Evolutionary conservation across 2,797 vertebrate genomes (phyloP), one percentile per base, ranked within the genome.

Genomic region (Myotis vivesi): DNA sequence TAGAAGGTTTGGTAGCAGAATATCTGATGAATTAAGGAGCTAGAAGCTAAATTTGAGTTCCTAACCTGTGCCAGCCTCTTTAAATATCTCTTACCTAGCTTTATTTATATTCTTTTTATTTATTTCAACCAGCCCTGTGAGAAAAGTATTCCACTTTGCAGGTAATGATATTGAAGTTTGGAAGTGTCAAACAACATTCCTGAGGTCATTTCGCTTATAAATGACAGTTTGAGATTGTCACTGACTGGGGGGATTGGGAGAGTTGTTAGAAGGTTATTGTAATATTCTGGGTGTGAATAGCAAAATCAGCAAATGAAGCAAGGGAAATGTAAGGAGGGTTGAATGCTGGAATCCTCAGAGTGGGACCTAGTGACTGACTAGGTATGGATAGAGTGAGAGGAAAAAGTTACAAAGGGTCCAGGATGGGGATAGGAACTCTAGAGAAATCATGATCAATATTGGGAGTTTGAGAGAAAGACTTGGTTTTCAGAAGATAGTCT

Each of bases 131-230:
- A 44, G n/a, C 30, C 49, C 16, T 86, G 12, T 82, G 55, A 75
- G 64, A 79, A 51, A 91, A 92, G 44, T 69, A 41, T 88, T 81
- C 66, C 75, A 55, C 36, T 59, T 93, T 95, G 71, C 22, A 72
- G 71, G 62, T 89, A 92, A 95, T 86, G 80, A 97, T 96, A 96
- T 84, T 93, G 94, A 97, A 92, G 93, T 81, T 97, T 44, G 76
- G 23, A 87, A 87, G 95, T 53, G 68, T 76, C n/a, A 46, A 84
- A 23, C 22, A n/a, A 68, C 2, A 41, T 68, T 17, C 55, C 55
- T 22, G 44, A 83, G 41, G 28, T 66, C 73, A 68, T 23, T 16
- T 9, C 46, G 44, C 25, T 85, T 68, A 36, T 46, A 59, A 87
- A 36, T 53, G 71, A 92, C n/a, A 55, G n/a, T 46, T 53, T 3